Conservation (phyloP, 2,888 invertebrate species). For the Drosophila algonquin region DNA sequence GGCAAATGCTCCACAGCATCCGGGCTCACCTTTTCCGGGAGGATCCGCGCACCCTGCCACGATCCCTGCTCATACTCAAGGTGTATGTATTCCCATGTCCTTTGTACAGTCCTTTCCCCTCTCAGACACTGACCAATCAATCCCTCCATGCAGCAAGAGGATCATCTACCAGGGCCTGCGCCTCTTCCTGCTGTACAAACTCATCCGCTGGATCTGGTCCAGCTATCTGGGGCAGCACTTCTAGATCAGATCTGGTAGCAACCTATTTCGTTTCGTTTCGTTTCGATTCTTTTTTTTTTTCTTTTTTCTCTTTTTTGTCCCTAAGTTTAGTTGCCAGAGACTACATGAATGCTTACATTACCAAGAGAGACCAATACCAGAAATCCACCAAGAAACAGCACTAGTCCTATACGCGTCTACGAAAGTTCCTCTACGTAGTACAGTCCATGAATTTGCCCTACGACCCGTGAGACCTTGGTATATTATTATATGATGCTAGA, state of each 20-base stretch:
- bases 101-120: too few species aligned
- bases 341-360: too few species aligned
- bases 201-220: conserved; percentile 61
- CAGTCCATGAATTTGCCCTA: neutral
- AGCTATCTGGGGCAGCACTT: conserved; percentile 26
- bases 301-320: conserved; percentile 21
- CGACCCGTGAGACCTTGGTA: neutral
- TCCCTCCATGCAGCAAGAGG: conserved; percentile 49
- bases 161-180: conserved; percentile 43
- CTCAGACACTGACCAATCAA: too few species aligned
- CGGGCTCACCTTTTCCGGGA: conserved; percentile 66
- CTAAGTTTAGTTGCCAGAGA: neutral
- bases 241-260: neutral
- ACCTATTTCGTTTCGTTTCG: neutral
- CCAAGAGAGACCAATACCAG: too few species aligned
- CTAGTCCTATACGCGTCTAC: too few species aligned
- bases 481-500: too few species aligned
- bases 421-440: neutral
- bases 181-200: conserved; percentile 58
- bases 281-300: neutral
- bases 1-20: conserved; percentile 60
- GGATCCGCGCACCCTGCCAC: conserved; percentile 53
- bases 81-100: conserved; percentile 48
- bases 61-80: conserved; percentile 47
- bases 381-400: too few species aligned